Conservation (phyloP, 2,888 invertebrate genomes). For the Acanthosepion lycidas region DNA sequence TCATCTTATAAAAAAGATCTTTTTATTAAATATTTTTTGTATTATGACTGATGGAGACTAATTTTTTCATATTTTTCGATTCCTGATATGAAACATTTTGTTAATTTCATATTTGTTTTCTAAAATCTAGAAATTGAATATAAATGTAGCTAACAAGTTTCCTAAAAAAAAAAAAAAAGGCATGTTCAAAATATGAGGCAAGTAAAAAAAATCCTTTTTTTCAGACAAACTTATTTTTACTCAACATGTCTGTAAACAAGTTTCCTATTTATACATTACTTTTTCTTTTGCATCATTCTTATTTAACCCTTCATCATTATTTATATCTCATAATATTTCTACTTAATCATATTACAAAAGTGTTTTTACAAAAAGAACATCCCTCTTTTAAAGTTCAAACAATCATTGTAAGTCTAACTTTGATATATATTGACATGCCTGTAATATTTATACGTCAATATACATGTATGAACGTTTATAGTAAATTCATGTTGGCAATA, state of each 20-base stretch:
- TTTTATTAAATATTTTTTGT: not conserved
- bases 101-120: too few relatives aligned
- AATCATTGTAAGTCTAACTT: not conserved
- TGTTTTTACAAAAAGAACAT: not conserved
- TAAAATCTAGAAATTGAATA: not conserved
- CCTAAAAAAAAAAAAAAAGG: not conserved
- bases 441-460: not conserved
- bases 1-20: not conserved
- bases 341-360: not conserved
- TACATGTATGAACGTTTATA: not conserved
- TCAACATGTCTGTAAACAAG: not conserved
- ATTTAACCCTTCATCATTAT: not conserved
- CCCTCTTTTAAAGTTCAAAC: not conserved
- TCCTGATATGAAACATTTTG: not conserved
- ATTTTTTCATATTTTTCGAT: not conserved
- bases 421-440: not conserved
- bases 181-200: not conserved
- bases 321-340: not conserved
- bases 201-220: not conserved
- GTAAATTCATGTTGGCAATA: not conserved
- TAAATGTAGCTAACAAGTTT: not conserved
- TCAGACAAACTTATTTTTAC: not conserved
- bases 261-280: not conserved
- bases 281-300: not conserved
- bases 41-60: not conserved